Conservation (phyloP, 2,113 vertebrate genomes). For the Siphamia tubifer region DNA sequence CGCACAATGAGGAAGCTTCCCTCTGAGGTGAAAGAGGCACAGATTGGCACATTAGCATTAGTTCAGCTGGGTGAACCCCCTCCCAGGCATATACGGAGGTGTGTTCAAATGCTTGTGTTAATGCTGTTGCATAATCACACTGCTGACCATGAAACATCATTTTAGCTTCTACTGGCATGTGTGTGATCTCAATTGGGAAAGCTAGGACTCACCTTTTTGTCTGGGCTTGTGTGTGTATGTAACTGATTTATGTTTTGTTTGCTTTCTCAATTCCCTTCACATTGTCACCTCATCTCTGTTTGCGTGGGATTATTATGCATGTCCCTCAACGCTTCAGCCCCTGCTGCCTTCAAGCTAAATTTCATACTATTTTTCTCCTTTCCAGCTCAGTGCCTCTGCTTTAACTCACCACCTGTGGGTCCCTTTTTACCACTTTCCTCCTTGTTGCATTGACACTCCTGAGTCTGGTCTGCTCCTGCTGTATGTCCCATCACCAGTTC, state of each 20-base stretch:
- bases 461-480: neutral
- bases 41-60: constrained; percentile 40
- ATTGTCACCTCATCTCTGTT: neutral
- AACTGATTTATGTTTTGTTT: neutral
- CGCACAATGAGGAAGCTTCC: neutral
- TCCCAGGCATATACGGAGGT: constrained; percentile 7
- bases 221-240: neutral
- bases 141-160: constrained; percentile 16
- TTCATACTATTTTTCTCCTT: constrained; percentile 28
- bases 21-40: constrained; percentile 20
- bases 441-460: constrained; percentile 14
- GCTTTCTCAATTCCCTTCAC: neutral
- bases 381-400: constrained; percentile 54
- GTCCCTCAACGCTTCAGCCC: constrained; percentile 1
- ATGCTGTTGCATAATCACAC: constrained; percentile 25
- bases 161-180: neutral
- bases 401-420: constrained; percentile 52
- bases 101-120: constrained; percentile 17
- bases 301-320: constrained; percentile 18
- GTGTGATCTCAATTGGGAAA: constrained; percentile 3
- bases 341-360: constrained; percentile 35
- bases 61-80: constrained; percentile 28
- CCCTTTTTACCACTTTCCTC: constrained; percentile 32
- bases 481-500: constrained; percentile 15
- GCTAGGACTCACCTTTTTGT: neutral